Evolutionary conservation across 2,797 vertebrate genomes (phyloP), one percentile per base, ranked within the genome.

Genomic region (Tarsius wallacei): DNA sequence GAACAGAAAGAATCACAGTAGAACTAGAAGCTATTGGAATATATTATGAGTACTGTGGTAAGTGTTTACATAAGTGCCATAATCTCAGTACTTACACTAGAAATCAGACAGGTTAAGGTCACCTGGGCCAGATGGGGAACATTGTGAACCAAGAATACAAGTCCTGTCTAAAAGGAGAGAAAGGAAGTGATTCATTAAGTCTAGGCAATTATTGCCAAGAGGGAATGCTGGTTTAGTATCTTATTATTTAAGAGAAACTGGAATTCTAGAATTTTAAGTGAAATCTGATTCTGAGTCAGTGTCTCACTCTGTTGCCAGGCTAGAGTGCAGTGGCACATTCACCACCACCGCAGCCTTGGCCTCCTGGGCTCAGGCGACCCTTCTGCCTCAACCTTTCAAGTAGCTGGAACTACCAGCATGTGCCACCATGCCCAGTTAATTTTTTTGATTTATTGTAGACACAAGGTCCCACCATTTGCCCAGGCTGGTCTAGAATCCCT

Each of bases 231-330:
- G 51, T 55, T 64, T 8, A 59, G 57, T 93, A 82, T 82, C 57
- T 63, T 12, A 85, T 64, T 90, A 64, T 57, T 85, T 24, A 57
- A 85, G 5, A 86, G 15, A 78, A 86, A 55, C 1, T 86, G 26
- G 51, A 90, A 68, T 68, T 88, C 22, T 87, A 77, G 16, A 87
- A 19, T 87, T 96, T 87, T 87, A 87, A 76, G 21, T 53, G 24
- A 90, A 83, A 71, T 87, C 57, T 74, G 28, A 64, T 76, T 95
- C 57, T 92, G 11, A 94, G 42, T 42, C 42, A 42, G 42, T 42
- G 42, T 42, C 42, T 42, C 42, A 42, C 42, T 42, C 42, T 42
- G 42, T 42, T 42, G 42, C 42, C 42, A 42, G 42, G 42, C 42
- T 42, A 6, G 42, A 42, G 42, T 42, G 42, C 42, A 42, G 42